phyloP scores from a whole-genome alignment of 2,888 invertebrate genomes.

The Lampropteryx suffumata region DNA sequence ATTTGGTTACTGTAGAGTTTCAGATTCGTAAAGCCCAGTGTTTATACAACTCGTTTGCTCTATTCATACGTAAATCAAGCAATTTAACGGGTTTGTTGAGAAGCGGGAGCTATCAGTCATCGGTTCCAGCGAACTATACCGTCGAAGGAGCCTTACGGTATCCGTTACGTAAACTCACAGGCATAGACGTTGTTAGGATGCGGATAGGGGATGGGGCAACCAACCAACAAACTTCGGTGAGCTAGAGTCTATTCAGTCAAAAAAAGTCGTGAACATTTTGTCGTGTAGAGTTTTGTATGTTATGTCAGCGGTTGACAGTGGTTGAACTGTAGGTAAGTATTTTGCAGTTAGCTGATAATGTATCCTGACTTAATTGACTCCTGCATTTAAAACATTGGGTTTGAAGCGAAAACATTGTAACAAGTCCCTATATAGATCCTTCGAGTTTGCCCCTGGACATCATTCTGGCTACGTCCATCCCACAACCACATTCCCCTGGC shows the following conservation, averaged over 20 bases:
- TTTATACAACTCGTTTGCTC: background rate
- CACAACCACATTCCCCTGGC: conserved; percentile 34
- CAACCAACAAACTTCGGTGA: no score
- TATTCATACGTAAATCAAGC: conserved; percentile 25
- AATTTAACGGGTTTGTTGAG: conserved; percentile 28
- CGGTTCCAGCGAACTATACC: conserved; percentile 31
- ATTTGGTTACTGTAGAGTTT: no score
- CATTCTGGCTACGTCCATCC: conserved; percentile 18
- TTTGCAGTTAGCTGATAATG: no score
- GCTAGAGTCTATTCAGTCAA: no score
- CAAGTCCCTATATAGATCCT: no score
- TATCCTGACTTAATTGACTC: no score
- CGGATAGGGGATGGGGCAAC: background rate
- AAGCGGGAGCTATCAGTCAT: conserved; percentile 32
- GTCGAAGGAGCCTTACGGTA: conserved; percentile 29
- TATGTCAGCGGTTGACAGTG: no score
- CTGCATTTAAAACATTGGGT: no score
- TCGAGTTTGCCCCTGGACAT: conserved; percentile 3
- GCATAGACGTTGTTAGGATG: conserved; percentile 12
- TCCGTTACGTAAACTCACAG: conserved; percentile 38
- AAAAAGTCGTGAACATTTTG: no score
- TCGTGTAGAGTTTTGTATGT: no score
- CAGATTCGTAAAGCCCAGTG: background rate
- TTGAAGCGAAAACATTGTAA: no score
- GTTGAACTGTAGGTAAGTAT: no score